Evolutionary conservation across 2,888 invertebrate species (phyloP).

Genomic region (Halictus quadricinctus): DNA sequence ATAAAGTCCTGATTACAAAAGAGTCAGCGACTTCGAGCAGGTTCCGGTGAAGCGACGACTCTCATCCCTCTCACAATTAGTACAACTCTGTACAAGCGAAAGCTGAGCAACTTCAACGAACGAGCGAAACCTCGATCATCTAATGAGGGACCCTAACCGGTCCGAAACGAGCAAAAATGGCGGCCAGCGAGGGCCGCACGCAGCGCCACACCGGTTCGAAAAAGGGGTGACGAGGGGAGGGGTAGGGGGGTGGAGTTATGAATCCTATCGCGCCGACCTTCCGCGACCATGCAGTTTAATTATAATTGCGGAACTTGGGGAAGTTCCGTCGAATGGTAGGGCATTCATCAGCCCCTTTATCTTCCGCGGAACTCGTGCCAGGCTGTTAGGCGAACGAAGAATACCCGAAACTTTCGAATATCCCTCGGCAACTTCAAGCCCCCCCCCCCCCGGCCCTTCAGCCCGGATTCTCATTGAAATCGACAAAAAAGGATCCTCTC

Average conservation of each 20-base stretch:
- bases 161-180: background rate
- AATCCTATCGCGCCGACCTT: conserved; percentile 48
- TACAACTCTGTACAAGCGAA: background rate
- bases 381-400: conserved; percentile 36
- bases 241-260: conserved; percentile 37
- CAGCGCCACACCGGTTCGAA: background rate
- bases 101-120: background rate
- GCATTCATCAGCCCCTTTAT: conserved; percentile 65
- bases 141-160: conserved; percentile 1
- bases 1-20: background rate
- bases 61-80: background rate
- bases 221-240: background rate
- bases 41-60: background rate
- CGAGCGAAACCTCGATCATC: background rate
- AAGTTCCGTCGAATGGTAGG: conserved; percentile 38
- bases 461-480: conserved; percentile 41
- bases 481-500: conserved; percentile 41
- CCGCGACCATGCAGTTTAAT: conserved; percentile 56
- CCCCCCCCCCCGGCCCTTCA: conserved; percentile 11
- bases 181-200: background rate
- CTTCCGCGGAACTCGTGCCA: conserved; percentile 53
- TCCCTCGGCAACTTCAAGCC: conserved; percentile 52
- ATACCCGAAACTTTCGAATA: conserved; percentile 58
- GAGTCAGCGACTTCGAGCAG: background rate
- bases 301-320: conserved; percentile 62